Evolutionary conservation across 2,888 invertebrate genomes (phyloP).

Genomic region (Diarsia dahlii): DNA sequence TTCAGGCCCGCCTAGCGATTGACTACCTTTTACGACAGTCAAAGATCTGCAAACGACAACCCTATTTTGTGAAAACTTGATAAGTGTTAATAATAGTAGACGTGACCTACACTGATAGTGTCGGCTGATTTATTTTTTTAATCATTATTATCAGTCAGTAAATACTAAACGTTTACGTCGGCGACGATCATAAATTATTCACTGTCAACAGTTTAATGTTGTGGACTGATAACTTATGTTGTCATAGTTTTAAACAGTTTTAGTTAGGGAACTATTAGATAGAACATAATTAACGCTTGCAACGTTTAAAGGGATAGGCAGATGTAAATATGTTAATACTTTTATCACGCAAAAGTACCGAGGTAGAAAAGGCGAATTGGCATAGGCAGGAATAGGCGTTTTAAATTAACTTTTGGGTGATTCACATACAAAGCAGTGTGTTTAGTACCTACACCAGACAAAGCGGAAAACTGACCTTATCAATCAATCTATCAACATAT

Average conservation of each 20-base stretch:
- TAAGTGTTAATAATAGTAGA: constrained; percentile 30
- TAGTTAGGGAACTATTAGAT: not conserved
- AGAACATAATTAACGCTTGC: not conserved
- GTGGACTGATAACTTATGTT: not conserved
- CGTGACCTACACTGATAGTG: constrained; percentile 28
- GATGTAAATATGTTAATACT: not conserved
- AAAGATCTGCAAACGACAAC: not conserved
- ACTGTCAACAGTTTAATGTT: not conserved
- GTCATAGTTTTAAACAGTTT: not conserved
- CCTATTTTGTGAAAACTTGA: constrained; percentile 20
- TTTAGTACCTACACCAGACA: not conserved
- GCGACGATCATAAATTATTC: not conserved
- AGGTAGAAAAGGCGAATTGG: too few species aligned
- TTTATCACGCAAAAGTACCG: not conserved
- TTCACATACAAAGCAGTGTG: too few species aligned
- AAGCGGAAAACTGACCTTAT: not conserved
- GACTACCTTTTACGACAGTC: too few species aligned
- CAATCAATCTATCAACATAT: too few species aligned
- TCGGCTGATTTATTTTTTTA: constrained; percentile 15
- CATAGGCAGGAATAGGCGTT: too few species aligned
- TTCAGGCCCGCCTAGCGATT: too few species aligned
- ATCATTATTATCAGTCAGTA: not conserved
- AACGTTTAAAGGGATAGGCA: not conserved
- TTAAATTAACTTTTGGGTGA: too few species aligned
- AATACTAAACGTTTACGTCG: not conserved